A percentile compares a stretch with the other conserved stretches of the same genome.
phyloP scores from a whole-genome alignment of 2,888 invertebrate species.

The Ennomos quercinarius region DNA sequence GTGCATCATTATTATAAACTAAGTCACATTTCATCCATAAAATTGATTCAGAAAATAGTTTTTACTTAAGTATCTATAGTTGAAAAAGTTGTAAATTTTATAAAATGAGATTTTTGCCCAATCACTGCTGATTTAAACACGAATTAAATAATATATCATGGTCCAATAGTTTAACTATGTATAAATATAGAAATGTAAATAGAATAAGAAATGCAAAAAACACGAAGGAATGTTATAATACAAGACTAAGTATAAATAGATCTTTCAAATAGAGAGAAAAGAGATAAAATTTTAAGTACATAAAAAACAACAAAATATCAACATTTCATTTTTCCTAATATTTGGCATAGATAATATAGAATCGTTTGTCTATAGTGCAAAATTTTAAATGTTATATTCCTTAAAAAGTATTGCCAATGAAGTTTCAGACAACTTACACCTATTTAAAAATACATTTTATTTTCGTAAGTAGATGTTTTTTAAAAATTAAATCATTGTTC shows the following conservation, averaged over 20 bases:
- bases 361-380: conserved; percentile 5
- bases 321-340: conserved; percentile 35
- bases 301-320: conserved; percentile 39
- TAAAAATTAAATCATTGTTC: no score
- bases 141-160: conserved; percentile 3
- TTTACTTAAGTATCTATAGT: background rate
- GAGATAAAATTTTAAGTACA: conserved; percentile 40
- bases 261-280: conserved; percentile 20
- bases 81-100: background rate
- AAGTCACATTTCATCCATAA: no score
- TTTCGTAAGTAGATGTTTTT: no score
- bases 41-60: no score
- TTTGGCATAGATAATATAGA: conserved; percentile 40
- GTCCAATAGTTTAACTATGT: conserved; percentile 12
- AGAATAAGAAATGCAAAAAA: conserved; percentile 29
- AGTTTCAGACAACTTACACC: no score
- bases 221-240: conserved; percentile 36
- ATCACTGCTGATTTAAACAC: conserved; percentile 12
- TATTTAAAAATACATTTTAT: no score
- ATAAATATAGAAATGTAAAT: conserved; percentile 5
- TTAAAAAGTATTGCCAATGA: no score
- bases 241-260: conserved; percentile 11
- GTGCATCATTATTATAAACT: no score
- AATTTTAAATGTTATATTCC: background rate
- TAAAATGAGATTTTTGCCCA: conserved; percentile 3